phyloP scores from a whole-genome alignment of 2,888 invertebrate species.

The Cryptocheilus praepositus region DNA sequence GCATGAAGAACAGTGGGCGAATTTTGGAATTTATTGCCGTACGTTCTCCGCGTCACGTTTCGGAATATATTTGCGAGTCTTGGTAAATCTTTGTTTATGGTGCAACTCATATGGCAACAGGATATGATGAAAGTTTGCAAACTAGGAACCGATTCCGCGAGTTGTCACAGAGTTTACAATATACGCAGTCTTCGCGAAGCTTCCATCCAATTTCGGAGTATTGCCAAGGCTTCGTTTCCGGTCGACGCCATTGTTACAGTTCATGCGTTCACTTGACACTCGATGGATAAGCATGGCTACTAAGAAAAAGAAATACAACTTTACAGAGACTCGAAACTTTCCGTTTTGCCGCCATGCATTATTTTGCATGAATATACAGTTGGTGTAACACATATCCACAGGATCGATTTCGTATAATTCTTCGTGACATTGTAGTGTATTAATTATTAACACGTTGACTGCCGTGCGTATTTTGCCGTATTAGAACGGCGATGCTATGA shows the following conservation, averaged over 20 bases:
- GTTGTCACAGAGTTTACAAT: slow-evolving; percentile 60
- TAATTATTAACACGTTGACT: too few relatives aligned
- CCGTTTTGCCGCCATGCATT: too few relatives aligned
- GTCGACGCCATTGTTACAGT: slow-evolving; percentile 18
- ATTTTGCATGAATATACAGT: too few relatives aligned
- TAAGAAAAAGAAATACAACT: too few relatives aligned
- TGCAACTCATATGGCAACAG: slow-evolving; percentile 5
- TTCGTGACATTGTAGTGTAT: too few relatives aligned
- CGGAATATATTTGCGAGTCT: slow-evolving; percentile 20
- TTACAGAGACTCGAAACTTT: too few relatives aligned
- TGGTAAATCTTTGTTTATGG: slow-evolving; percentile 41
- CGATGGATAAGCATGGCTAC: too few relatives aligned
- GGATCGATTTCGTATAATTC: too few relatives aligned
- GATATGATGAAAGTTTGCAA: slow-evolving; percentile 60
- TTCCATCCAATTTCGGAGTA: slow-evolving; percentile 57
- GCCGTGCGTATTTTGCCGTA: too few relatives aligned
- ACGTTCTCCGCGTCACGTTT: slow-evolving; percentile 40
- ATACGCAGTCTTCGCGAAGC: slow-evolving; percentile 45
- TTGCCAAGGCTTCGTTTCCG: slow-evolving; percentile 37
- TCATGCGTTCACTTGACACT: too few relatives aligned
- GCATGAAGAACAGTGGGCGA: slow-evolving; percentile 1
- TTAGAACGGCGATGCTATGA: too few relatives aligned
- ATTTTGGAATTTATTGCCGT: slow-evolving; percentile 34
- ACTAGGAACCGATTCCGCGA: slow-evolving; percentile 52
- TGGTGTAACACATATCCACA: too few relatives aligned